Evolutionary conservation across 2,113 vertebrate species (phyloP).

Genomic region (Kryptolebias marmoratus): DNA sequence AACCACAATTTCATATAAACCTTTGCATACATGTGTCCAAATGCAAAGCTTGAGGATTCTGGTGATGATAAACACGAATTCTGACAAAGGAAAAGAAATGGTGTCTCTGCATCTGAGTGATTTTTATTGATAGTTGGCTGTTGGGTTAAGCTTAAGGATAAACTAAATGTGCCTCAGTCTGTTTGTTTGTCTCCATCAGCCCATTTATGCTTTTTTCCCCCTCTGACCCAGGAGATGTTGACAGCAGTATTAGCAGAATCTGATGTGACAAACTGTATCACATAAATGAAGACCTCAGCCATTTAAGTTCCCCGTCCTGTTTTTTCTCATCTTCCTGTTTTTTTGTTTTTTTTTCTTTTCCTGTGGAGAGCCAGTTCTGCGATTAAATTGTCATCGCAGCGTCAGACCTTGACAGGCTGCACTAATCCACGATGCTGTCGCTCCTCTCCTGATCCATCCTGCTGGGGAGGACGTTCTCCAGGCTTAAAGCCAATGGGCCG

Average conservation of each 20-base stretch:
- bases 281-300: constrained; percentile 73
- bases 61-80: background rate
- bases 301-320: constrained; percentile 50
- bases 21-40: no score
- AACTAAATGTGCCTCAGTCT: constrained; percentile 13
- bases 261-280: constrained; percentile 76
- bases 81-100: no score
- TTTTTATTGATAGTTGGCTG: constrained; percentile 25
- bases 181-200: constrained; percentile 39
- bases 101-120: background rate
- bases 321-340: constrained; percentile 49
- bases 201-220: constrained; percentile 25
- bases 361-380: constrained; percentile 59
- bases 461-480: constrained; percentile 55
- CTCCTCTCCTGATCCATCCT: constrained; percentile 63
- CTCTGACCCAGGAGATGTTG: constrained; percentile 46
- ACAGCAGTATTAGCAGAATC: constrained; percentile 71
- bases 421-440: constrained; percentile 75
- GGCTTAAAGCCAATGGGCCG: constrained; percentile 71
- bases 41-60: background rate
- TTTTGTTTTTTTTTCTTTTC: constrained; percentile 29
- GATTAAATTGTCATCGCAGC: constrained; percentile 80
- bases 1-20: no score
- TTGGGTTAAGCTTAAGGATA: constrained; percentile 39
- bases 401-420: constrained; percentile 77